phyloP scores from a whole-genome alignment of 2,888 invertebrate species.

The Sphaeridia pumilis region DNA sequence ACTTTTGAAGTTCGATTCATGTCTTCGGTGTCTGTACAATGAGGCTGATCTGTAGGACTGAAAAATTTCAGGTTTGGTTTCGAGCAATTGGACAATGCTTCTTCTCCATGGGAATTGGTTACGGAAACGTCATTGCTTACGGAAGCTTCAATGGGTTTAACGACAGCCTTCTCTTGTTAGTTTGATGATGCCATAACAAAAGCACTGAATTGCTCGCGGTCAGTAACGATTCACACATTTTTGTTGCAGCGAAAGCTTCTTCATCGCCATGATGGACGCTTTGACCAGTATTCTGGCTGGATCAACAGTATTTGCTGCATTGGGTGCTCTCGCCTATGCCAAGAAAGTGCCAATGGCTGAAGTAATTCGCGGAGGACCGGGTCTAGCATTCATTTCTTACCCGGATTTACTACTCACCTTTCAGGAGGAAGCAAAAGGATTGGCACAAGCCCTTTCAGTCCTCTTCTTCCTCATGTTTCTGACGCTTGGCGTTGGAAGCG shows the following conservation, averaged over 20 bases:
- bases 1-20: too few species aligned
- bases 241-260: background rate
- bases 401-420: slow-evolving; percentile 5
- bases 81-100: slow-evolving; percentile 8
- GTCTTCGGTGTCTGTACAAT: too few species aligned
- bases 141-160: slow-evolving; percentile 11
- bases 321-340: background rate
- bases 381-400: slow-evolving; percentile 5
- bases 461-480: slow-evolving; percentile 12
- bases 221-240: background rate
- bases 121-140: slow-evolving; percentile 8
- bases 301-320: background rate
- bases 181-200: background rate
- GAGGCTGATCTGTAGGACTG: too few species aligned
- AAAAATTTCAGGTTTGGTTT: slow-evolving; percentile 8
- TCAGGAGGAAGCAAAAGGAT: background rate
- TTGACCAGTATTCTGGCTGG: background rate
- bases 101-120: slow-evolving; percentile 12
- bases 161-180: background rate
- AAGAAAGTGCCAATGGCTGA: background rate
- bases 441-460: slow-evolving; percentile 10
- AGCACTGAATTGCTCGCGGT: background rate
- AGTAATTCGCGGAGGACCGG: background rate
- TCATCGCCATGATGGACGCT: background rate
- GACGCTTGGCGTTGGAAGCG: slow-evolving; percentile 7